Conservation (phyloP, 1,140 invertebrate genomes). For the Drosophila punjabiensis region DNA sequence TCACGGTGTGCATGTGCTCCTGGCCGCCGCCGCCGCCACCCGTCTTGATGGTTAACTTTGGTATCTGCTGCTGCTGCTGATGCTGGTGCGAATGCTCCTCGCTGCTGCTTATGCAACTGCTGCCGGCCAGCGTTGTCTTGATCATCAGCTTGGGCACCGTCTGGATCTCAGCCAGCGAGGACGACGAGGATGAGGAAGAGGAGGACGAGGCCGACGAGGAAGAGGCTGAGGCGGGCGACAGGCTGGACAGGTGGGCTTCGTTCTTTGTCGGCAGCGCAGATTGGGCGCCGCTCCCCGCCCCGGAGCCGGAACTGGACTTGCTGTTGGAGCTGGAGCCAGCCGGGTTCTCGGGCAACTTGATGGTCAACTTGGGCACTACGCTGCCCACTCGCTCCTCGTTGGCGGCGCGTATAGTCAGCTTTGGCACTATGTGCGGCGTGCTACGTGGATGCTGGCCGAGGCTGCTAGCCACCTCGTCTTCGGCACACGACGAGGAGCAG, state of each 20-base stretch:
- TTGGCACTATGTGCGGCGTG: conserved; percentile 80
- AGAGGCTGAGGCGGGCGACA: conserved; percentile 70
- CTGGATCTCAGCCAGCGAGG: conserved; percentile 46
- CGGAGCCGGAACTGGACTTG: conserved; percentile 15
- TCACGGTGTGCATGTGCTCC: conserved; percentile 73
- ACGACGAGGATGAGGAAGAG: conserved; percentile 54
- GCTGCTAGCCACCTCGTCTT: conserved; percentile 58
- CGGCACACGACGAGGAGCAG: conserved; percentile 74
- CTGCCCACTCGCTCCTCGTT: conserved; percentile 72
- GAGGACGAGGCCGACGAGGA: conserved; percentile 63
- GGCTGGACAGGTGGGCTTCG: conserved; percentile 70
- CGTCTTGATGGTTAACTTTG: conserved; percentile 80
- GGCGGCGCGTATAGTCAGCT: conserved; percentile 78
- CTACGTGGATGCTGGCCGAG: conserved; percentile 33
- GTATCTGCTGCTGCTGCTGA: conserved; percentile 64
- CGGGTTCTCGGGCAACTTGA: conserved; percentile 75
- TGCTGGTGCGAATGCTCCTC: conserved; percentile 27
- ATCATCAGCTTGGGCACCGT: conserved; percentile 83
- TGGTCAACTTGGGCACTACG: conserved; percentile 81
- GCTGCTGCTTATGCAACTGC: conserved; percentile 54
- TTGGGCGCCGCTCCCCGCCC: conserved; percentile 12
- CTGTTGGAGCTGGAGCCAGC: conserved; percentile 18
- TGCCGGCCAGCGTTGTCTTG: conserved; percentile 72
- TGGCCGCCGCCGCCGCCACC: conserved; percentile 19
- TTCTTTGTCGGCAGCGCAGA: conserved; percentile 30